phyloP scores from a whole-genome alignment of 2,888 invertebrate genomes.

The Epistrophe eligans region DNA sequence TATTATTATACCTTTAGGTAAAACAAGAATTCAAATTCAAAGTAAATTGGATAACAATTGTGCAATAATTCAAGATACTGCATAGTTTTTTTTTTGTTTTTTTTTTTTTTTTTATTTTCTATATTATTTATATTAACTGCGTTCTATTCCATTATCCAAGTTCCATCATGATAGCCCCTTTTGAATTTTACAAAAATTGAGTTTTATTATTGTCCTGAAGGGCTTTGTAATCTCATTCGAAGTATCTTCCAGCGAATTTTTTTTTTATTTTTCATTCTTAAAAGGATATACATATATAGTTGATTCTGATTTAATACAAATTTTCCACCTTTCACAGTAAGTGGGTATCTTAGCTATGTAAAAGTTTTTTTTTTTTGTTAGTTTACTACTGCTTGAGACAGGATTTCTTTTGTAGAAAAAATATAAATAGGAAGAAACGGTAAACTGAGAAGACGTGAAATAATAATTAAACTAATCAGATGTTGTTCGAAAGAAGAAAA shows the following conservation, averaged over 20 bases:
- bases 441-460: neutral
- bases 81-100: neutral
- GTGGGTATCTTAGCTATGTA: neutral
- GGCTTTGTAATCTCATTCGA: slow-evolving; percentile 22
- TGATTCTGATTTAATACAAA: slow-evolving; percentile 33
- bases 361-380: neutral
- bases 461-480: slow-evolving; percentile 55
- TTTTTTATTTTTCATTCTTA: slow-evolving; percentile 10
- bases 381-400: neutral
- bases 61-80: neutral
- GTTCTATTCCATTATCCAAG: slow-evolving; percentile 1
- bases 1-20: neutral
- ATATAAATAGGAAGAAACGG: neutral
- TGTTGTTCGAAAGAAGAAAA: neutral
- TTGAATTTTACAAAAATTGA: neutral
- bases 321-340: slow-evolving; percentile 15
- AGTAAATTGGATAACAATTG: slow-evolving; percentile 18
- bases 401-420: neutral
- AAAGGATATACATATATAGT: too few species aligned
- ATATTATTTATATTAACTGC: neutral
- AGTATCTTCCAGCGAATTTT: neutral
- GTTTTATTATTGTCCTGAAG: slow-evolving; percentile 39
- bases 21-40: slow-evolving; percentile 20
- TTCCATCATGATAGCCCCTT: neutral
- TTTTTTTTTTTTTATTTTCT: neutral